Base-by-base conservation (phyloP, 2,888 invertebrate genomes). In the Psylliodes chrysocephalus region DNA sequence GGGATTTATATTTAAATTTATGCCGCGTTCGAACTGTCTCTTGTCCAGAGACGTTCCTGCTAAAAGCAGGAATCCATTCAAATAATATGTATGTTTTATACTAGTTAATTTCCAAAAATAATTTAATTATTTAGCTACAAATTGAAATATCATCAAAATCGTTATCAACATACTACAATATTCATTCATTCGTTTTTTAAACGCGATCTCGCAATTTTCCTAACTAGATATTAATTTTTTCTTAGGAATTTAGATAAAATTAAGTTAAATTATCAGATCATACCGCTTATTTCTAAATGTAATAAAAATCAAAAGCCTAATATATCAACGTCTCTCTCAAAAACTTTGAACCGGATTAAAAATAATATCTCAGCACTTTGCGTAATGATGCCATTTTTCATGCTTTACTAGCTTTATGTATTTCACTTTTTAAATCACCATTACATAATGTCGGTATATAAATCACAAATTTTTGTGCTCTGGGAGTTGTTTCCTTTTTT, bases 301-400 rank as follows among this genome's bases (percentile, higher is more conserved):
- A 40, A 40, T 40, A 40, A 63, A 65, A 70, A 72, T 74, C 71
- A 72, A 71, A 72, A 72, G 69, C 68, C 69, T 69, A 67, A 75
- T 76, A 74, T 74, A 73, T 76, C 76, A 75, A 40, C 8, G 40
- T 40, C 40, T 6, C n/a, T 12, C 12, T 40, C 40, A 75, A 73
- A 40, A 73, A 40, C n/a, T 40, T 40, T 40, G 40, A 40, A 40
- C 73, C 68, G 71, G 73, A 75, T 77, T 75, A 75, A 74, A 73
- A 74, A 73, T 72, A 72, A 74, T 73, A 74, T 73, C 71, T 73
- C 69, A 71, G 72, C 71, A 73, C 73, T 73, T 75, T 72, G 67
- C 52, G 70, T 75, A 76, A 75, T 71, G 74, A 75, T 67, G 67
- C 67, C 73, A 75, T 76, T 75, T 70, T 73, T 75, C 75, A 40